phyloP scores from a whole-genome alignment of 2,888 invertebrate species.

The Folsomia manolachei region DNA sequence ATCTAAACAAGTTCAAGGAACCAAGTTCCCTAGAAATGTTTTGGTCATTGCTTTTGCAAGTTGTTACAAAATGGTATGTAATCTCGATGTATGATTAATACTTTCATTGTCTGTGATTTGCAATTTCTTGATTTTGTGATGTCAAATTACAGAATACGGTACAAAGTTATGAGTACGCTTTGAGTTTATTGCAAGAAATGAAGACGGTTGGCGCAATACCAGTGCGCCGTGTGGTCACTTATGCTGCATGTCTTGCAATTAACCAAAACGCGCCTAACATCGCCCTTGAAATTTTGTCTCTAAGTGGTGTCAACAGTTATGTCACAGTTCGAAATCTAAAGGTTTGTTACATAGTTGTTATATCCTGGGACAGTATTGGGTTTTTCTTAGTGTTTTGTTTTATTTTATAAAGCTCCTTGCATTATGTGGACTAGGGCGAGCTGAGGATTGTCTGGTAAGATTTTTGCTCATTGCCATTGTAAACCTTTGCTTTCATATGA shows the following conservation, averaged over 20 bases:
- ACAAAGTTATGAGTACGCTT: conserved; percentile 65
- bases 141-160: conserved; percentile 62
- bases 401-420: conserved; percentile 58
- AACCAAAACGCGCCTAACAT: conserved; percentile 66
- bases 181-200: conserved; percentile 64
- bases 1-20: conserved; percentile 63
- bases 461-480: no score
- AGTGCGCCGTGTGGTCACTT: conserved; percentile 63
- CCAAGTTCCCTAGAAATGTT: conserved; percentile 67
- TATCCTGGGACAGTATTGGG: no score
- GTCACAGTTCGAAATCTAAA: conserved; percentile 69
- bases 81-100: not conserved
- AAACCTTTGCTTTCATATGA: no score
- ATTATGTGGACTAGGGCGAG: conserved; percentile 62
- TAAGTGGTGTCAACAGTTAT: conserved; percentile 61
- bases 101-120: not conserved
- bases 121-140: not conserved
- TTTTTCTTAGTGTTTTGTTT: conserved; percentile 13
- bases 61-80: conserved; percentile 69
- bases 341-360: no score
- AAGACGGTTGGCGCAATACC: conserved; percentile 60
- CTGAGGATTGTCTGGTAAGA: conserved; percentile 62
- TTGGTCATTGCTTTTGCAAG: conserved; percentile 67
- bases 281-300: conserved; percentile 66
- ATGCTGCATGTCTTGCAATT: conserved; percentile 66